Percentiles rank a stretch among this genome's conserved stretches.
phyloP scores from a whole-genome alignment of 2,888 invertebrate genomes.

The Lymantria dispar region DNA sequence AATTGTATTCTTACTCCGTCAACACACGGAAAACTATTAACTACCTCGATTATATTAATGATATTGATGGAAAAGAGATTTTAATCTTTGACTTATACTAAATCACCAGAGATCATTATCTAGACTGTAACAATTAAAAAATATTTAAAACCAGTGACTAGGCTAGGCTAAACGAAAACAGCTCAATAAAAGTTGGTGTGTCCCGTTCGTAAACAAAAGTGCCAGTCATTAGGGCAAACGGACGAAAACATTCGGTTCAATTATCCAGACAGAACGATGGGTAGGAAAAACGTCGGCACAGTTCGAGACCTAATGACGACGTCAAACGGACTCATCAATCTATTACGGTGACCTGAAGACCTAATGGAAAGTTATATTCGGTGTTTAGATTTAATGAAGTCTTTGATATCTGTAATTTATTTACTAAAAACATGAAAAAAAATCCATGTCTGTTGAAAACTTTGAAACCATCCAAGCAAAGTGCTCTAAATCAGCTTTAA shows the following conservation, averaged over 20 bases:
- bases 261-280: slow-evolving; percentile 57
- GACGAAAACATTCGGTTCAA: slow-evolving; percentile 76
- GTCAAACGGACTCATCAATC: slow-evolving; percentile 74
- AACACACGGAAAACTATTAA: too few relatives aligned
- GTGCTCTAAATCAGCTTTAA: too few relatives aligned
- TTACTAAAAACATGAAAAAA: too few relatives aligned
- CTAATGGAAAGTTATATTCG: slow-evolving; percentile 24
- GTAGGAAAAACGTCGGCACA: slow-evolving; percentile 60
- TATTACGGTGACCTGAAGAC: slow-evolving; percentile 51
- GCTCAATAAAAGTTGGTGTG: slow-evolving; percentile 70
- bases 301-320: slow-evolving; percentile 72
- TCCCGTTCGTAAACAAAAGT: slow-evolving; percentile 75
- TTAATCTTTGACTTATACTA: neutral
- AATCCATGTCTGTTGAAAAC: too few relatives aligned
- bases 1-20: too few relatives aligned
- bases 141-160: slow-evolving; percentile 50
- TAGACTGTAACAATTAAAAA: slow-evolving; percentile 35
- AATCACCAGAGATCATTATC: slow-evolving; percentile 12
- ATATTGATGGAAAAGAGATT: too few relatives aligned
- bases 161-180: slow-evolving; percentile 62
- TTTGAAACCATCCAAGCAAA: too few relatives aligned
- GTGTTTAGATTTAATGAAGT: neutral
- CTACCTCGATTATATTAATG: too few relatives aligned
- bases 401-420: too few relatives aligned
- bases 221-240: slow-evolving; percentile 75